Conservation (phyloP, 2,888 invertebrate genomes). For the Coremacera marginata region DNA sequence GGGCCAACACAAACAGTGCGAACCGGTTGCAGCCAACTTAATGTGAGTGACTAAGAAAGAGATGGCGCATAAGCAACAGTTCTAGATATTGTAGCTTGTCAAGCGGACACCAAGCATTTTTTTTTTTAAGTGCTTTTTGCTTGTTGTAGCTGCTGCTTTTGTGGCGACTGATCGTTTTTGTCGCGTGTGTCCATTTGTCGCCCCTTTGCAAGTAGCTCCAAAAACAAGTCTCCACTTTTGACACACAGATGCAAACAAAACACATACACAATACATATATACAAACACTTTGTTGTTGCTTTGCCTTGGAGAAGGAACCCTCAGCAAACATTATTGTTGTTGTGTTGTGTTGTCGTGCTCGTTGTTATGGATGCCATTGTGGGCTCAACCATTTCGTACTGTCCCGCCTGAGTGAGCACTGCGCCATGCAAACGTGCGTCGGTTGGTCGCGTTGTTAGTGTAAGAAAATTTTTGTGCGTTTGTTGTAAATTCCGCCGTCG, state of each 20-base stretch:
- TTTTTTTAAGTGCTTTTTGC: neutral
- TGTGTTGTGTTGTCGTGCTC: constrained; percentile 40
- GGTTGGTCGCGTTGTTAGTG: constrained; percentile 45
- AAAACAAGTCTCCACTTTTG: constrained; percentile 48
- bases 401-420: constrained; percentile 67
- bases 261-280: neutral
- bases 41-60: constrained; percentile 11
- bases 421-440: constrained; percentile 52
- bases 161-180: constrained; percentile 20
- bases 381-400: constrained; percentile 62
- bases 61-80: constrained; percentile 19
- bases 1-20: constrained; percentile 6
- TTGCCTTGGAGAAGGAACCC: neutral
- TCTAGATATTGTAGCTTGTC: neutral
- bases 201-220: neutral
- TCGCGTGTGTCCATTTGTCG: constrained; percentile 32
- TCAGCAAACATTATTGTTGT: constrained; percentile 25
- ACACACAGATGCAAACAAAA: constrained; percentile 13
- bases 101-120: constrained; percentile 1
- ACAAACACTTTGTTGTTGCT: constrained; percentile 4
- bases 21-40: neutral
- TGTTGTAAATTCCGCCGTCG: constrained; percentile 14
- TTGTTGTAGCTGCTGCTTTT: constrained; percentile 10
- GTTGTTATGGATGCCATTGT: constrained; percentile 53
- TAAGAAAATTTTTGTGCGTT: constrained; percentile 32